phyloP scores from a whole-genome alignment of 64 coral and sea anemone genomes.

The Trachythela sp. region DNA sequence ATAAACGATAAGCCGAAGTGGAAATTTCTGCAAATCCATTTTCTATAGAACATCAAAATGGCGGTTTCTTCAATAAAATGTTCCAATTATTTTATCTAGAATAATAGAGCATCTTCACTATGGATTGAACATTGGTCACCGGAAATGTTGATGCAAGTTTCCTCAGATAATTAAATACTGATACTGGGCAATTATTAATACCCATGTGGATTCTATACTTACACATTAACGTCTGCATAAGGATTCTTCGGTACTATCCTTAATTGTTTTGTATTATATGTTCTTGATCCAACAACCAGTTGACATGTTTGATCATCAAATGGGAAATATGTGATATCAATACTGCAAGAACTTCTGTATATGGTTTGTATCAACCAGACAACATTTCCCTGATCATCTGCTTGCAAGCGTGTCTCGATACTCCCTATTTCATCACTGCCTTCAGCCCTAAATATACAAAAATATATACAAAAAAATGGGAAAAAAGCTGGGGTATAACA shows the following conservation, averaged over 20 bases:
- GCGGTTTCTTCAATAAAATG: no score
- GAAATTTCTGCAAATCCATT: no score
- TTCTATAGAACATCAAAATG: no score
- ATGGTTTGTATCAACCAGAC: conserved; percentile 54
- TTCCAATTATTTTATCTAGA: no score
- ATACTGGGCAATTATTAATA: no score
- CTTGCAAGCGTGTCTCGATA: conserved; percentile 1
- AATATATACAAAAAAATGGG: background rate
- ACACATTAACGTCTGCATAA: conserved; percentile 43
- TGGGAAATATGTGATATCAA: conserved; percentile 64
- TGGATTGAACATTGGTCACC: no score
- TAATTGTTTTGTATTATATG: conserved; percentile 35
- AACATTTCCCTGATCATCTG: conserved; percentile 44
- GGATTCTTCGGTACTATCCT: conserved; percentile 29
- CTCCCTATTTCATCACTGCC: conserved; percentile 17
- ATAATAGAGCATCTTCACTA: no score
- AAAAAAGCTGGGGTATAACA: background rate
- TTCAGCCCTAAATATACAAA: conserved; percentile 34
- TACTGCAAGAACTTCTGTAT: conserved; percentile 56
- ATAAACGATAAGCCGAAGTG: no score
- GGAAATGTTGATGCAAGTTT: no score
- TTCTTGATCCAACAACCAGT: conserved; percentile 53
- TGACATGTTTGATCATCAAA: conserved; percentile 64
- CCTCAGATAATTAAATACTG: no score
- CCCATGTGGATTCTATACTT: no score